Percentiles rank a stretch among this genome's conserved stretches.
Conservation (phyloP, 2,113 vertebrate species). For the human (Homo sapiens) region DNA sequence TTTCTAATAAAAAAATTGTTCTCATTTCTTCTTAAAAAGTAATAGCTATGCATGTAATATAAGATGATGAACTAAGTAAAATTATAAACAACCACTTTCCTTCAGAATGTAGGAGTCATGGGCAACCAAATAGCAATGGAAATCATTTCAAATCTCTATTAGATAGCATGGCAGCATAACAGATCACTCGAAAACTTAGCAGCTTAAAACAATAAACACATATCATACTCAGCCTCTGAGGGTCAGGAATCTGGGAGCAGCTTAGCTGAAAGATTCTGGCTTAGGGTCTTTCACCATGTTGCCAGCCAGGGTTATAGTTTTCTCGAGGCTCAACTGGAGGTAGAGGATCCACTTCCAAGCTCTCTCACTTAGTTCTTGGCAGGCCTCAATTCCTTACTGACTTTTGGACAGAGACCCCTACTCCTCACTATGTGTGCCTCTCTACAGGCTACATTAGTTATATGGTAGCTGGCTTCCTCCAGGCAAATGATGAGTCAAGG, state of each 20-base stretch:
- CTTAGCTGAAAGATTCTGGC: neutral
- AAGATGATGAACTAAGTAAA: neutral
- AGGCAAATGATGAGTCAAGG: neutral
- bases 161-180: neutral
- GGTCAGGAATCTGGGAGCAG: neutral
- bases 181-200: neutral
- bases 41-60: neutral
- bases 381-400: neutral
- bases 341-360: neutral
- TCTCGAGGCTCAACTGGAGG: neutral
- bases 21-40: neutral
- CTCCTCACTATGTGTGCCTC: neutral
- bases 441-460: neutral
- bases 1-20: neutral
- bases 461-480: neutral
- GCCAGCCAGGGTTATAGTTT: neutral
- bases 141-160: neutral
- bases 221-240: neutral
- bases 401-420: neutral
- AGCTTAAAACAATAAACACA: neutral
- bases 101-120: neutral
- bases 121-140: neutral
- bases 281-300: neutral
- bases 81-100: neutral
- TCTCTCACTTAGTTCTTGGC: neutral